A percentile compares a stretch with the other conserved stretches of the same genome.
These are phyloP conservation scores for Cosmorhoe ocellata DNA, from an alignment of 2,888 invertebrate genomes.

Conservation along the genomic window DNA sequence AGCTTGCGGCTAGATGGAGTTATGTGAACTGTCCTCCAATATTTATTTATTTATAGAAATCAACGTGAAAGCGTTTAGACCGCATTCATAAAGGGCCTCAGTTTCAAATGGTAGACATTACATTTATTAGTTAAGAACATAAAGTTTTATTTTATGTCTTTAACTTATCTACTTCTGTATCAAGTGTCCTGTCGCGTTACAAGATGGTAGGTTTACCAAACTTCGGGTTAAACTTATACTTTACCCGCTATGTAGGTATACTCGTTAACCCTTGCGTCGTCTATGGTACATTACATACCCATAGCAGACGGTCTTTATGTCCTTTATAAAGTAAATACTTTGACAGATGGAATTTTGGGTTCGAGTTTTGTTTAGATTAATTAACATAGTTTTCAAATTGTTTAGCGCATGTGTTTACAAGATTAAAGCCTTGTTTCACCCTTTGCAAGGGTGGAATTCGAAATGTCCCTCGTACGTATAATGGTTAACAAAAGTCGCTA, in stretches of 20 bases:
- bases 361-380: slow-evolving; percentile 30
- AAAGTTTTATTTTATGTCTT: too few species aligned
- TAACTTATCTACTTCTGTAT: slow-evolving; percentile 12
- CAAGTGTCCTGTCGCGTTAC: slow-evolving; percentile 22
- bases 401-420: slow-evolving; percentile 26
- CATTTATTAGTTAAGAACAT: too few species aligned
- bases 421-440: slow-evolving; percentile 17
- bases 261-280: slow-evolving; percentile 21
- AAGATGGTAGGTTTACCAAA: slow-evolving; percentile 25
- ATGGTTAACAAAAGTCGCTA: too few species aligned
- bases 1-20: too few species aligned
- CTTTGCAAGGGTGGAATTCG: slow-evolving; percentile 17
- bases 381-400: slow-evolving; percentile 34
- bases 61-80: too few species aligned
- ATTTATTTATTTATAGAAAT: too few species aligned
- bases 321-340: slow-evolving; percentile 13
- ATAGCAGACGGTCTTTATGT: slow-evolving; percentile 7
- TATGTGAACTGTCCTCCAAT: too few species aligned
- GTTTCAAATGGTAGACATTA: too few species aligned
- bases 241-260: slow-evolving; percentile 5
- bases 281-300: slow-evolving; percentile 7
- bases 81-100: too few species aligned
- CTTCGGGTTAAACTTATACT: slow-evolving; percentile 13
- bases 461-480: background rate
- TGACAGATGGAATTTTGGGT: slow-evolving; percentile 24